A percentile compares a stretch with the other conserved stretches of the same genome.
Evolutionary conservation across 1,140 invertebrate genomes (phyloP).

Genomic region (Drosophila bipectinata): DNA sequence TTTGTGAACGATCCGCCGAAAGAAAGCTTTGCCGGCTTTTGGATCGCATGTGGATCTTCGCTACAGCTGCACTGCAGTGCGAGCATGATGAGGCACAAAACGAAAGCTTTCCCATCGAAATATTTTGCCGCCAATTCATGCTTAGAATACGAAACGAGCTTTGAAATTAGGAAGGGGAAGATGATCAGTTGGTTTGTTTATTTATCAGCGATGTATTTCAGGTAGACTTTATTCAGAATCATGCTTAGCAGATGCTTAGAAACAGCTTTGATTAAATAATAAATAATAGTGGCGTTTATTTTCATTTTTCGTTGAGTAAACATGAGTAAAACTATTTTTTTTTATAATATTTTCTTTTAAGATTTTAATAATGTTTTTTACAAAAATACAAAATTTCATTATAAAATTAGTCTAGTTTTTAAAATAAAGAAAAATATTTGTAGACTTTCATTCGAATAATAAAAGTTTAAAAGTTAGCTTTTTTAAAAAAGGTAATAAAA

Average conservation of each 20-base stretch:
- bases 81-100: constrained; percentile 17
- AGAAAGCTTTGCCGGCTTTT: constrained; percentile 35
- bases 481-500: constrained; percentile 79
- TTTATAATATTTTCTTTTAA: too few relatives aligned
- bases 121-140: neutral
- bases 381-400: too few relatives aligned
- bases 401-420: too few relatives aligned
- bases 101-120: constrained; percentile 11
- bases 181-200: neutral
- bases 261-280: neutral
- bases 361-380: too few relatives aligned
- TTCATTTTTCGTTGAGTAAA: too few relatives aligned
- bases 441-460: neutral
- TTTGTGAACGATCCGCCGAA: constrained; percentile 5
- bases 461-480: constrained; percentile 36
- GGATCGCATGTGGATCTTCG: constrained; percentile 1
- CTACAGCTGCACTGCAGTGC: constrained; percentile 11
- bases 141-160: constrained; percentile 4
- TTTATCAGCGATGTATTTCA: constrained; percentile 9
- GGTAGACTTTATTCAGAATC: constrained; percentile 1
- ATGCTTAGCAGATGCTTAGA: constrained; percentile 16
- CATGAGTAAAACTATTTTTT: too few relatives aligned
- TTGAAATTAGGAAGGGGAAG: neutral
- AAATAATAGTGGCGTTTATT: neutral
- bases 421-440: too few relatives aligned